Evolutionary conservation across 23 tunicate species (phyloP).

Genomic region (Styela plicata): DNA sequence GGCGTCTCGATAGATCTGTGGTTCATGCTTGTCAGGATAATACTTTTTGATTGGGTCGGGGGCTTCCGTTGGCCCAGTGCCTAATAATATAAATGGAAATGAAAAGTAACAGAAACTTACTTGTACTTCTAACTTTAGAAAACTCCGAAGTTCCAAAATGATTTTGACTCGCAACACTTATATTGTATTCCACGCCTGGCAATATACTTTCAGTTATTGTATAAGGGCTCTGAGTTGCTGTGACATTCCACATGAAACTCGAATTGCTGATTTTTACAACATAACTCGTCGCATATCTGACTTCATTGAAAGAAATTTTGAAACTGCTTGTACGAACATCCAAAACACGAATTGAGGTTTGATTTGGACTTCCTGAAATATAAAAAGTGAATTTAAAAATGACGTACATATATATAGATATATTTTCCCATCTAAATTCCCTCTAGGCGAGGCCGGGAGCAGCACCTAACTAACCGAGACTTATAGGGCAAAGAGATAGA

Average conservation of each 20-base stretch:
- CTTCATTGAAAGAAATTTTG: not conserved
- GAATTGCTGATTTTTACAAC: not conserved
- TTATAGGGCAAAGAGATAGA: too few relatives aligned
- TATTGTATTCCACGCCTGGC: not conserved
- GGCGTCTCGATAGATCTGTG: too few relatives aligned
- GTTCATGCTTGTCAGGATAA: too few relatives aligned
- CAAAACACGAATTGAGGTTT: not conserved
- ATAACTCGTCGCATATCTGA: not conserved
- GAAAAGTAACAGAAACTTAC: too few relatives aligned
- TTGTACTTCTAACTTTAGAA: not conserved
- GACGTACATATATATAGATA: too few relatives aligned
- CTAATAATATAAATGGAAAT: too few relatives aligned
- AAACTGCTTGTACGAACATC: constrained; percentile 4
- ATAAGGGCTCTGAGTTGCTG: not conserved
- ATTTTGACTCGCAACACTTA: not conserved
- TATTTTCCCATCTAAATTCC: too few relatives aligned
- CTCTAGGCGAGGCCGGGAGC: too few relatives aligned
- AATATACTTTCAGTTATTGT: not conserved
- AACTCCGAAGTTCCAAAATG: not conserved
- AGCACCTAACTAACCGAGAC: too few relatives aligned
- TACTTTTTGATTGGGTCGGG: too few relatives aligned
- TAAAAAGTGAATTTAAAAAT: too few relatives aligned
- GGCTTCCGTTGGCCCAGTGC: too few relatives aligned
- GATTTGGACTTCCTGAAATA: not conserved
- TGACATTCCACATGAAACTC: not conserved